phyloP scores from a whole-genome alignment of 1,140 invertebrate species.

The Drosophila seguyi region DNA sequence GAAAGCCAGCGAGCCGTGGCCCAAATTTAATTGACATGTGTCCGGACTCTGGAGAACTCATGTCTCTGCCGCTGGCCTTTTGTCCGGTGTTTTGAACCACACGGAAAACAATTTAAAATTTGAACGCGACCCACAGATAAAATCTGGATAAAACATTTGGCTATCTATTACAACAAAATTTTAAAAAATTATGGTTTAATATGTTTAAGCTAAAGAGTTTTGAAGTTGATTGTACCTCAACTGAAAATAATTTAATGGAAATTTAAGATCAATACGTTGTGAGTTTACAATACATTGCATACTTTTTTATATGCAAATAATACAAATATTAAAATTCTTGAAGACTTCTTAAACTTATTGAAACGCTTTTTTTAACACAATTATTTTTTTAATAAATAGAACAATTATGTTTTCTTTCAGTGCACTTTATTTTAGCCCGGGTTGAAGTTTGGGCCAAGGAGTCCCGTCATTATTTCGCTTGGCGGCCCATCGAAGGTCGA shows the following conservation, averaged over 20 bases:
- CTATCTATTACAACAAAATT: neutral
- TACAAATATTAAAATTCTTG: too few relatives aligned
- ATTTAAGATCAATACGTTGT: too few relatives aligned
- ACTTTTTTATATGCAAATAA: neutral
- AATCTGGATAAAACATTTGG: neutral
- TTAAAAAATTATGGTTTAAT: neutral
- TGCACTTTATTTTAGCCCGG: conserved; percentile 2
- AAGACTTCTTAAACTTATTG: neutral
- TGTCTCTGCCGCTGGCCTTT: conserved; percentile 27
- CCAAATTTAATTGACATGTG: conserved; percentile 79
- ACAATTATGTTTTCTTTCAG: neutral
- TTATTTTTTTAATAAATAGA: too few relatives aligned
- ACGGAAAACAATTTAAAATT: conserved; percentile 15
- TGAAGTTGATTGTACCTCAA: neutral
- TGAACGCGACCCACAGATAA: neutral
- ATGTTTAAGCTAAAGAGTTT: neutral
- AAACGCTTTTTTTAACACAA: too few relatives aligned
- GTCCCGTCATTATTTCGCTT: conserved; percentile 72
- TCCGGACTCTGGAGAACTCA: conserved; percentile 30
- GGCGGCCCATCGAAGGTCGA: conserved; percentile 77
- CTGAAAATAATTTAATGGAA: too few relatives aligned
- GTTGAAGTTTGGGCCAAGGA: conserved; percentile 32
- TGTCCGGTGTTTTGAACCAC: conserved; percentile 23
- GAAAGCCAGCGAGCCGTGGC: conserved; percentile 51
- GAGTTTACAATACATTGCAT: too few relatives aligned